Base-by-base conservation (phyloP, 2,113 vertebrate species). In the Peucedramus taeniatus region DNA sequence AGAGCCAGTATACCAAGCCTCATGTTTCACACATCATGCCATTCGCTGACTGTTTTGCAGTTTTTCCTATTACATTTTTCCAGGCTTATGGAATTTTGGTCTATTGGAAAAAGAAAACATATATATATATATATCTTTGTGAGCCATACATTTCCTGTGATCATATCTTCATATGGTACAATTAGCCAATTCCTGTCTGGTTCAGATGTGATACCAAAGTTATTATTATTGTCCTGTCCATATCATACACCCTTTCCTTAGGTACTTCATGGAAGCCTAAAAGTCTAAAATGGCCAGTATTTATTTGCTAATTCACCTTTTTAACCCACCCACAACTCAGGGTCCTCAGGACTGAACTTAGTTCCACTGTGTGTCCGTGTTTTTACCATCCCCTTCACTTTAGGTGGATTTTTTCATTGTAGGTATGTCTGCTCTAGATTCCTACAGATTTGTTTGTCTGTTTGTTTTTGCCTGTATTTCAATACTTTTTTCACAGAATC, bases 171-270 rank as follows among this genome's bases (percentile, higher is more conserved):
- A 50, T 66, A 23, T 39, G 42, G 49, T 51, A 24, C 69, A 93
- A 83, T 91, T 74, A 85, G 64, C 21, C 66, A 89, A 89, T 93
- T 96, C 85, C 91, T 92, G 63, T 85, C 66, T 89, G 74, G 57
- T 90, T 93, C 63, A 94, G 75, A 77, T 60, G 60, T 81, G 60
- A 83, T 64, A 84, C 68, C 60, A 60, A 74, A 81, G 47, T 42
- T 74, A 24, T 72, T 90, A 93, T 53, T 63, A 30, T 76, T 83
- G 90, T 65, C 45, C 72, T 89, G 61, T 42, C 44, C 51, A 49
- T 76, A 81, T 64, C 54, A 79, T 89, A 81, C 10, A 80, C 6
- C 63, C 49, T 79, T 76, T 92, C 84, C 47, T 71, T 83, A 65
- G 37, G 35, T 30, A 51, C 20, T 23, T 30, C 6, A 7, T 12